These are phyloP conservation scores for Calidris pygmaea DNA, from an alignment of 2,113 vertebrate species.

Conservation along the genomic window DNA sequence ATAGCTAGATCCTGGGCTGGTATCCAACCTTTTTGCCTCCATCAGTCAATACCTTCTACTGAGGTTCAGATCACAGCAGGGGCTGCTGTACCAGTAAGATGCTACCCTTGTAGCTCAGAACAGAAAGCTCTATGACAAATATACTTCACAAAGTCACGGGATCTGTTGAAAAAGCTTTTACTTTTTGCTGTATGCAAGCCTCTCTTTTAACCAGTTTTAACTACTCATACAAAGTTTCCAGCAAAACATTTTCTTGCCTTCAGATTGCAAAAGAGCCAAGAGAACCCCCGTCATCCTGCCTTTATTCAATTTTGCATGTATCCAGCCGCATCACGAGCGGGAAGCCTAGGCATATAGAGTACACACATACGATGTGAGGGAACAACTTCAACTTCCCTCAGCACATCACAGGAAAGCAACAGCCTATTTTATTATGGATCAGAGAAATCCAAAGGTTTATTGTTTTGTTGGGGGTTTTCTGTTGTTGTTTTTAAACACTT, in stretches of 20 bases:
- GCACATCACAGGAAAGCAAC: not conserved
- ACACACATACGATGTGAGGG: not conserved
- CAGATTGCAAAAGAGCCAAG: not conserved
- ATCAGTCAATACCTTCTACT: not conserved
- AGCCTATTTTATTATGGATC: not conserved
- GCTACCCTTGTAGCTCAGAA: not conserved
- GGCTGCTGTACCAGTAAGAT: not conserved
- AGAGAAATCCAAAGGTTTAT: not conserved
- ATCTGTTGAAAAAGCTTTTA: not conserved
- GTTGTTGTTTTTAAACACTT: not conserved
- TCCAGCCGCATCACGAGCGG: not conserved
- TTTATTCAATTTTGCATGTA: not conserved
- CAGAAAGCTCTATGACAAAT: not conserved
- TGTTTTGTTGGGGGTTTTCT: not conserved
- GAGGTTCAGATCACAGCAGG: not conserved
- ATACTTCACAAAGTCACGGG: rapidly evolving
- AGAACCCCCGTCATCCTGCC: not conserved
- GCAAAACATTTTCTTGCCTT: not conserved
- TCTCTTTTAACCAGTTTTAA: not conserved
- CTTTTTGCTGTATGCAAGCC: not conserved
- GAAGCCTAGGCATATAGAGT: not conserved
- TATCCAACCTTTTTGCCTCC: not conserved
- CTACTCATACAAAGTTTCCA: not conserved
- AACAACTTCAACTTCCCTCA: not conserved
- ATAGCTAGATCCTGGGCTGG: not conserved